Base-by-base conservation (phyloP, 2,113 vertebrate species). In the Origma solitaria region DNA sequence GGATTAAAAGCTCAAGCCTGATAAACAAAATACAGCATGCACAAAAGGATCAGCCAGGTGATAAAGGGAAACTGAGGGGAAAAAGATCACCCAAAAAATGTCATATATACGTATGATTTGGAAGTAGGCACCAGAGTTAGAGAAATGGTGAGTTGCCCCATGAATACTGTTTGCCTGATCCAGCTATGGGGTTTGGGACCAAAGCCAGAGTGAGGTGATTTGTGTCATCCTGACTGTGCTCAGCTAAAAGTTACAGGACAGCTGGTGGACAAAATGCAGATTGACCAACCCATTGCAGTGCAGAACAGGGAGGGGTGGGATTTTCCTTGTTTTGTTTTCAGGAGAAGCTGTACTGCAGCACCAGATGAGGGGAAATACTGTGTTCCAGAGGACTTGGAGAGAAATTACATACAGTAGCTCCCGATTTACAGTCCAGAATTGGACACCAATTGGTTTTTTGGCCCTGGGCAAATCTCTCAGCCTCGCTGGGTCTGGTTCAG, bases 31-130 rank as follows among this genome's bases (percentile, higher is more conserved):
- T 20, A 37, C 47, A 82, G 64, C 9, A 24, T 24, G 49, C 35
- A 44, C 60, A 94, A 76, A 92, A 94, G 51, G 76, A 94, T 88
- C 84, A 94, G 51, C 85, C 56, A 51, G 50, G 33, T 96, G 84
- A 84, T 80, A 84, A 73, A 89, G 82, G 69, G 66, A 92, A 75
- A 88, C 33, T 1, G 77, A 91, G 93, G 66, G 16, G 5, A 30
- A 93, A 92, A 88, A 84, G 71, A 13, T 33, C 50, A 80, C 38
- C 38, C 13, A 13, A 4, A n/a, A 44, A 9, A 1, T 23, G 28
- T 61, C 9, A 60, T 49, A 19, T 47, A 4, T 64, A 68, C 35
- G 23, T 47, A 13, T 62, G 58, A 87, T 88, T 40, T 40, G 53
- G 56, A 88, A 51, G 49, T 15, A 45, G 28, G 20, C 13, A 44